Evolutionary conservation across 1,140 invertebrate species (phyloP).

Genomic region (Asbolus verrucosus): DNA sequence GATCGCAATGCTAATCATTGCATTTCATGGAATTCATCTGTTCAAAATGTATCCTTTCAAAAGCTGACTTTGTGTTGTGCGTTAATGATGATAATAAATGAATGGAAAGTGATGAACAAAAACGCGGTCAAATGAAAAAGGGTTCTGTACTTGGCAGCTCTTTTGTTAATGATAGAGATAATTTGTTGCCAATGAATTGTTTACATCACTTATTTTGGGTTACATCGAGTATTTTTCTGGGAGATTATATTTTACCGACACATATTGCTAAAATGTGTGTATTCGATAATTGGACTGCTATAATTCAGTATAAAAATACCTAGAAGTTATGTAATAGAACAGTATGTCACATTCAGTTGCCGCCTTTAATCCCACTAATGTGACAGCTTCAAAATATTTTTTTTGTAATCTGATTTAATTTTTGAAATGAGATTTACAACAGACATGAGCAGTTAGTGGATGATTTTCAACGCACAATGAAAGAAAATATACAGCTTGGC

Average conservation of each 20-base stretch:
- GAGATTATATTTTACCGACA: background rate
- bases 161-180: slow-evolving; percentile 22
- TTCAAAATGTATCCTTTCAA: background rate
- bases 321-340: too few species aligned
- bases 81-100: slow-evolving; percentile 33
- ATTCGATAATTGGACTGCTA: too few species aligned
- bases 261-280: background rate
- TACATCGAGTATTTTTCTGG: background rate
- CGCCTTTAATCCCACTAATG: too few species aligned
- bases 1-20: slow-evolving; percentile 42
- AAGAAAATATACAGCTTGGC: too few species aligned
- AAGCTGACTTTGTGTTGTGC: slow-evolving; percentile 4
- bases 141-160: slow-evolving; percentile 12
- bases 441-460: too few species aligned
- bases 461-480: too few species aligned
- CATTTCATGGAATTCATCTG: too few species aligned
- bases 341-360: too few species aligned
- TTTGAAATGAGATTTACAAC: too few species aligned
- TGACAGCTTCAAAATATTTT: too few species aligned
- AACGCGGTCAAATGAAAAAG: slow-evolving; percentile 10
- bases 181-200: slow-evolving; percentile 3
- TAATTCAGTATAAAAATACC: too few species aligned
- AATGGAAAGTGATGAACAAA: slow-evolving; percentile 21
- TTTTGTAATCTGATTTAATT: too few species aligned
- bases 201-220: background rate